Base-by-base conservation (phyloP, 30 jellyfish, hydroid and myxozoan species). In the Euphysa ruthae region DNA sequence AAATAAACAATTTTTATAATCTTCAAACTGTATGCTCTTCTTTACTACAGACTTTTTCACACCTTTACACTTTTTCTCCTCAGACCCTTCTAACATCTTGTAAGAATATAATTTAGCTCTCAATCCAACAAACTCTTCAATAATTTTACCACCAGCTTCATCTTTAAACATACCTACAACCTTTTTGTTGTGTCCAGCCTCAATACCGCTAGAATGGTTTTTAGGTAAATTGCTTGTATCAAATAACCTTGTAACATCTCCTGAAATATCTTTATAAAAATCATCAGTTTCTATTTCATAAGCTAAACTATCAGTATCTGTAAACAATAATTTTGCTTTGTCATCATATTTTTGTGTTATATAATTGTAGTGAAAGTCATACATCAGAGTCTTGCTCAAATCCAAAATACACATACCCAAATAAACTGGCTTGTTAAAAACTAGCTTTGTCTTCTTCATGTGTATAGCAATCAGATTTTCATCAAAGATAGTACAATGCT, bases 201-300 rank as follows among this genome's bases (percentile, higher is more conserved):
- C 20, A 24, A 32, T 14, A 4, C 18, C 66, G 32, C 3, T 6
- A 14, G 75, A 69, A 34, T 62, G 75, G 3, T 62, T 34, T 24
- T 6, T 3, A 30, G 63, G 32, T 14, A 24, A 62, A 14, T 32
- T 24, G 30, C 83, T 71, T 4, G 81, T 52, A 71, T 71, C 73
- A 54, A 71, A 71, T 23, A 23, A 18, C 6, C 27, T 2, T 26
- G 26, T 55, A 6, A 50, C 77, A 56, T 56, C 70, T 7, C 1
- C 33, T 6, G 8, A 6, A 21, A 64, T 18, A 30, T 83, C 93
- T 6, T 65, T 24, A 42, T 66, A 83, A 1, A 69, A 58, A 42
- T 83, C 93, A 21, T 83, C 82, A 12, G 82, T 35, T 44, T 83
- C 54, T 0, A 83, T 66, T 29, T 68, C 93, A 69, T 83, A 83